Evolutionary conservation across 2,113 vertebrate genomes (phyloP), one percentile per base, ranked within the genome.

Genomic region (Salvelinus namaycush): DNA sequence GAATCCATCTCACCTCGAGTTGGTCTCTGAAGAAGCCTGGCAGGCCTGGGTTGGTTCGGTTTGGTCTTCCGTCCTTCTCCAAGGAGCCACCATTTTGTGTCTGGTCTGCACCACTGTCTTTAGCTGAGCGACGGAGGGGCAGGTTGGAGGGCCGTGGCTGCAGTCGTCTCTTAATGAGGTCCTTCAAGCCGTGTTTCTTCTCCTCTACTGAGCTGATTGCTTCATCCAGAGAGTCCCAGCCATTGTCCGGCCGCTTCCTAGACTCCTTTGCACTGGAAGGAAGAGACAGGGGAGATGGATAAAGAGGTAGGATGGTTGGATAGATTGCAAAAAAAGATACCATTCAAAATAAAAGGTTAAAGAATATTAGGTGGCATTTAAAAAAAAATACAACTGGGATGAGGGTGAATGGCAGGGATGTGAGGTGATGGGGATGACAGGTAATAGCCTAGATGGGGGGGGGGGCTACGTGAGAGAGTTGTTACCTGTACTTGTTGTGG

Each of bases 401-500:
- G 39, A 3, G 39, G 39, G 0, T 9, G 9, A 7, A 34, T 44
- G 39, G 9, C 39, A 44, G 39, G 2, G 39, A 12, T 44, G 39
- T 44, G 39, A 44, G 39, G 39, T 44, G 39, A 44, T 9, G 1
- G 39, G 34, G 39, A 9, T 3, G 39, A 44, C 39, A 44, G 39
- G 39, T 44, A 44, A 44, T 9, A 44, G 2, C 9, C 39, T 44
- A 2, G 39, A 44, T 39, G 39, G 39, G 7, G 39, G 39, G 39
- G 39, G 39, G 39, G 39, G 57, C 22, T 87, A 86, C 71, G 2
- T 44, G 9, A 9, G 39, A 11, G 8, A 44, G 39, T 44, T 1
- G 16, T 79, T 78, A 93, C 93, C 90, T 91, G 90, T 68, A 91
- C 71, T 86, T 90, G 79, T 78, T 79, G 51, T 86, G 76, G 68